These are phyloP conservation scores for Gastrophryne carolinensis DNA, from an alignment of 2,797 vertebrate genomes.

Conservation along the genomic window DNA sequence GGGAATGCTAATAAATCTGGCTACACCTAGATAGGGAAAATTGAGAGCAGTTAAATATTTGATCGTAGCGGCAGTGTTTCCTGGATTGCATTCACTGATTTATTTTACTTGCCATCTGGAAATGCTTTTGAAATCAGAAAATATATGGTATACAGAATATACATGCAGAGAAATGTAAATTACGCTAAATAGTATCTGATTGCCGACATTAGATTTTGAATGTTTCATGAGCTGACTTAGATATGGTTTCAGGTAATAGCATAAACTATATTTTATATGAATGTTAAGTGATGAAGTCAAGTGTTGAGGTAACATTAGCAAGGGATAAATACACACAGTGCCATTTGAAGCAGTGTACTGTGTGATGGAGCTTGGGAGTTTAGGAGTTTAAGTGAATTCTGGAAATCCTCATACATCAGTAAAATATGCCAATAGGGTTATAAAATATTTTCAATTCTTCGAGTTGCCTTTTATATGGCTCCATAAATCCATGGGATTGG, in stretches of 20 bases:
- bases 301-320: not conserved
- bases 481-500: conserved; percentile 34
- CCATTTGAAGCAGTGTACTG: not conserved
- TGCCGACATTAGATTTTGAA: not conserved
- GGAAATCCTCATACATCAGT: conserved; percentile 36
- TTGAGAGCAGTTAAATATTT: not conserved
- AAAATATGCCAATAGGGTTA: conserved; percentile 47
- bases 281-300: not conserved
- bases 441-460: conserved; percentile 38
- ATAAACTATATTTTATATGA: not conserved
- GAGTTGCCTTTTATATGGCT: conserved; percentile 24
- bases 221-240: not conserved
- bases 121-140: not conserved
- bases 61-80: not conserved
- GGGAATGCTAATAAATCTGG: too few species aligned
- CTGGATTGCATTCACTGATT: not conserved
- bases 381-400: conserved; percentile 27
- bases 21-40: not conserved
- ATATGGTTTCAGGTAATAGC: not conserved
- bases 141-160: not conserved
- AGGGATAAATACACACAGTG: not conserved
- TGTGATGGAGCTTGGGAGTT: not conserved
- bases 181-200: not conserved
- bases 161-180: not conserved
- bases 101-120: not conserved